Evolutionary conservation across 2,797 vertebrate genomes (phyloP), one percentile per base, ranked within the genome.

Genomic region (Heliangelus exortis): DNA sequence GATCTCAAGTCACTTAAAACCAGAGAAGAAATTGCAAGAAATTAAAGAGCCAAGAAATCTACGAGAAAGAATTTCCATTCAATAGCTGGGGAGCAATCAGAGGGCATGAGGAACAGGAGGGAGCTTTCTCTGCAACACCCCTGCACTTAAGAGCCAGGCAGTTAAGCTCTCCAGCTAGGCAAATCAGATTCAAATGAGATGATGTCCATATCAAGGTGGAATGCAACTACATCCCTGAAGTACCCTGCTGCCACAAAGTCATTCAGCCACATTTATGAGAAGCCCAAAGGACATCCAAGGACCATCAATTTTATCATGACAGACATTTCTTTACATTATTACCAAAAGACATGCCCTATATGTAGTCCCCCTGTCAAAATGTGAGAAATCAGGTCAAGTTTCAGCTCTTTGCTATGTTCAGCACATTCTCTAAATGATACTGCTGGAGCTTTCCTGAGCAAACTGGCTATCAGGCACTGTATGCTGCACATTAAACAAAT

Each of bases 201-300:
- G 84, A 91, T 9, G 80, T 73, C 89, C 92, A 62, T 14, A 83
- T 18, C 63, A 88, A 90, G 89, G 87, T 93, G 82, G 90, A 95
- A 87, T 66, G 74, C 54, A 76, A 59, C 48, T 65, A 63, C 79
- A 72, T 87, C 93, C 92, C 89, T 58, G 15, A 79, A 45, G 39
- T 55, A 23, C 65, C 80, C 71, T 66, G 33, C 34, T 72, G 66
- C 91, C 87, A 95, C 79, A 80, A 71, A 79, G 90, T 51, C 87
- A 94, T 74, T 94, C 76, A 94, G 87, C 41, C 84, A 75, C 81
- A 16, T 57, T 84, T 85, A 85, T 66, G 72, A 80, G 96, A 97
- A 97, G 87, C 95, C 89, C 96, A 83, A 95, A 96, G 95, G 97
- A 97, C 97, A 96, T 73, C 87, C 96, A 96, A 96, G 96, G 96